Conservation (phyloP, 2,113 vertebrate genomes). For the Osmerus mordax region DNA sequence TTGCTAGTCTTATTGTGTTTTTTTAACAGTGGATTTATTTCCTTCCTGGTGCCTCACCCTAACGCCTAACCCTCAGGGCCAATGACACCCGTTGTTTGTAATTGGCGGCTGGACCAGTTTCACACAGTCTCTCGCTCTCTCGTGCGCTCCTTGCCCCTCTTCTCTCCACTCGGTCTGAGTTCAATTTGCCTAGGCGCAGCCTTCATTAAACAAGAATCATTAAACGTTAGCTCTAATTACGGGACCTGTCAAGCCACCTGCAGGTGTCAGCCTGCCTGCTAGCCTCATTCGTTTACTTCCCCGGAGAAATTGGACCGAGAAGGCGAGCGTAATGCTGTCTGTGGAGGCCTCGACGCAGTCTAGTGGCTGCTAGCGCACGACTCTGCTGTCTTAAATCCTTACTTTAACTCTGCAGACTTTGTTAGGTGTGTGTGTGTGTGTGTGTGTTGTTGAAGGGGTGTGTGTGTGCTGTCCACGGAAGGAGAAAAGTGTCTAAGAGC, state of each 20-base stretch:
- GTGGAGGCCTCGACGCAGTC: slow-evolving; percentile 2
- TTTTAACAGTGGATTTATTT: slow-evolving; percentile 29
- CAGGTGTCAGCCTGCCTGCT: slow-evolving; percentile 81
- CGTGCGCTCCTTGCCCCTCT: slow-evolving; percentile 16
- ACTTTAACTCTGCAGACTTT: not conserved
- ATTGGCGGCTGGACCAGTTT: slow-evolving; percentile 37
- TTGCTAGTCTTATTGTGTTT: slow-evolving; percentile 37
- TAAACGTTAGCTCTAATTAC: slow-evolving; percentile 97
- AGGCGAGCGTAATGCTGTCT: slow-evolving; percentile 37
- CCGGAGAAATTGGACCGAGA: slow-evolving; percentile 79
- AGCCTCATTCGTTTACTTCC: slow-evolving; percentile 71
- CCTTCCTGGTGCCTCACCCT: slow-evolving; percentile 26
- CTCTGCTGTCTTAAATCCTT: slow-evolving; percentile 19
- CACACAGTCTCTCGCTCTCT: slow-evolving; percentile 42
- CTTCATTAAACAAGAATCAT: slow-evolving; percentile 96
- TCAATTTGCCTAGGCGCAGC: slow-evolving; percentile 84
- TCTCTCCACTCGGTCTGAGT: slow-evolving; percentile 77
- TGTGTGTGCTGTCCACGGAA: slow-evolving; percentile 46
- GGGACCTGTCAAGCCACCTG: slow-evolving; percentile 83
- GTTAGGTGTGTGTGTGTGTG: slow-evolving; percentile 30
- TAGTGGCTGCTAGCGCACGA: slow-evolving; percentile 25
- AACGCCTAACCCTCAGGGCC: slow-evolving; percentile 17
- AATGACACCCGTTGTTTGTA: slow-evolving; percentile 27
- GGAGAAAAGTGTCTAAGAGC: slow-evolving; percentile 68
- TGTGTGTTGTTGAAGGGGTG: slow-evolving; percentile 9